Evolutionary conservation across 2,113 vertebrate genomes (phyloP).

Genomic region (Podarcis cretensis): DNA sequence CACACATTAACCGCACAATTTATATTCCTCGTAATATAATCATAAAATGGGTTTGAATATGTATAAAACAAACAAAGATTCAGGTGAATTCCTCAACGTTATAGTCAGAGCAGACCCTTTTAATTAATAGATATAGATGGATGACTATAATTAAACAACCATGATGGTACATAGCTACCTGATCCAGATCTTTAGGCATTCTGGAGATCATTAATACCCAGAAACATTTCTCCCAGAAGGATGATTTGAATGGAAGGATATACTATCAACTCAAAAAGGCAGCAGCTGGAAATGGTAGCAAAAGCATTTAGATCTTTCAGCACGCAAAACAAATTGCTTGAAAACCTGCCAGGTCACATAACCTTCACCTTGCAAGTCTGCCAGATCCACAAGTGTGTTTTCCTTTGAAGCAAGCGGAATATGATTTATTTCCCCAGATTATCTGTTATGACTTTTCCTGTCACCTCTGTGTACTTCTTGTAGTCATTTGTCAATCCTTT

Average conservation of each 20-base stretch:
- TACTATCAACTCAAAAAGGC: background rate
- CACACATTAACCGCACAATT: background rate
- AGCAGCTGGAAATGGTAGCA: background rate
- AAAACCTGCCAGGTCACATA: background rate
- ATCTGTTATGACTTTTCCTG: constrained; percentile 22
- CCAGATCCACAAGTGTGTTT: background rate
- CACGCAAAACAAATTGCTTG: constrained; percentile 7
- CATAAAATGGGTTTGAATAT: background rate
- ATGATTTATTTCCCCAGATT: constrained; percentile 23
- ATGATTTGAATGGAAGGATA: background rate
- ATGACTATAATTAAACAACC: background rate
- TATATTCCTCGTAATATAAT: background rate
- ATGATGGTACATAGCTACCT: constrained; percentile 2
- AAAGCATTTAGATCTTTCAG: constrained; percentile 18
- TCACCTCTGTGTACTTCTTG: background rate
- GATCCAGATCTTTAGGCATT: background rate
- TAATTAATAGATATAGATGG: background rate
- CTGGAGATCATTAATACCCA: background rate
- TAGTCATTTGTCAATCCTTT: constrained; percentile 23
- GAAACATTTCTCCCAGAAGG: background rate
- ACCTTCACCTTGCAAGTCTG: constrained; percentile 31
- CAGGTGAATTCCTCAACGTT: background rate
- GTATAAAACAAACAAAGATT: background rate
- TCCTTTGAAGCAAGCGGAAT: background rate
- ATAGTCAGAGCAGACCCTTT: background rate